phyloP scores from a whole-genome alignment of 1,140 invertebrate genomes.

The Whitmania pigra region DNA sequence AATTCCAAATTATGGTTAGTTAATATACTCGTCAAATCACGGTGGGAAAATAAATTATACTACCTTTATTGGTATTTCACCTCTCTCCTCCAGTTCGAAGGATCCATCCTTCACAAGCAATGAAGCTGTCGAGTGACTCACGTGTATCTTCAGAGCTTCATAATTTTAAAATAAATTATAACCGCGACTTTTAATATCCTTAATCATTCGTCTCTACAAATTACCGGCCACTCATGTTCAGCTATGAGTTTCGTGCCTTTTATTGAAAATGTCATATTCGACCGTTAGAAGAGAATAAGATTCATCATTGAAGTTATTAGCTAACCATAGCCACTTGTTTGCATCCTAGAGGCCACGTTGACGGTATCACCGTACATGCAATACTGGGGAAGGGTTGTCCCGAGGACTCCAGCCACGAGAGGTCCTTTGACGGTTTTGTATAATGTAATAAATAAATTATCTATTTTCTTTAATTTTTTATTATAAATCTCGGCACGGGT shows the following conservation, averaged over 20 bases:
- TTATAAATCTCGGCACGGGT: too few relatives aligned
- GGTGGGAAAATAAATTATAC: conserved; percentile 51
- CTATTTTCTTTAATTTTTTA: too few relatives aligned
- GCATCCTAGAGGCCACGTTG: conserved; percentile 78
- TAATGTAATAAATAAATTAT: too few relatives aligned
- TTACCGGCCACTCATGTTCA: too few relatives aligned
- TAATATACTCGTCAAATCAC: not conserved
- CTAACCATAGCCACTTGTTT: conserved; percentile 37
- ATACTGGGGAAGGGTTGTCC: conserved; percentile 79
- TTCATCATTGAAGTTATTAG: conserved; percentile 45
- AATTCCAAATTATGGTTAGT: not conserved
- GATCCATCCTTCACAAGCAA: conserved; percentile 59
- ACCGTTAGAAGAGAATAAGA: conserved; percentile 62
- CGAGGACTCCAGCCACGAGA: conserved; percentile 76
- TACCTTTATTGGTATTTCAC: conserved; percentile 24
- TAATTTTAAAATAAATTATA: not conserved
- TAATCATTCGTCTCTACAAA: too few relatives aligned
- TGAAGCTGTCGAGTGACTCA: conserved; percentile 31
- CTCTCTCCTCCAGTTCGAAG: conserved; percentile 73
- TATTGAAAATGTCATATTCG: not conserved
- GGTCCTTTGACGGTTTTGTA: conserved; percentile 39
- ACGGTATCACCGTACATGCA: conserved; percentile 53
- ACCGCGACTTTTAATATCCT: too few relatives aligned
- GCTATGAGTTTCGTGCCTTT: not conserved
- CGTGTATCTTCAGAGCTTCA: not conserved